Evolutionary conservation across 2,113 vertebrate species (phyloP).

Genomic region (Eidolon helvum): DNA sequence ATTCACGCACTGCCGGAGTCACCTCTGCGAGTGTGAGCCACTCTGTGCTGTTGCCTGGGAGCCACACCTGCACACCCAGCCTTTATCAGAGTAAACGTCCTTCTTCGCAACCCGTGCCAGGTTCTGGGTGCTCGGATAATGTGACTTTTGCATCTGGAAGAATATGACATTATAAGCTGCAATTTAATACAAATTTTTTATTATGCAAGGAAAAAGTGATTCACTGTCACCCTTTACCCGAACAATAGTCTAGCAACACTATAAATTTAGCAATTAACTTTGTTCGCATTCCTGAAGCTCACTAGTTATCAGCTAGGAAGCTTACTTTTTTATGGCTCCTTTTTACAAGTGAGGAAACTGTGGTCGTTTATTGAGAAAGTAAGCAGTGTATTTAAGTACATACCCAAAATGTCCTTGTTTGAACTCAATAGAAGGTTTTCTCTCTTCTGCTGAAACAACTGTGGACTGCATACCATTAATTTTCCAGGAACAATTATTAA

Average conservation of each 20-base stretch:
- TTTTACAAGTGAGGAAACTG: not conserved
- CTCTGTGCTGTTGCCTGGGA: fast-evolving
- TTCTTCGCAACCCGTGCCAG: not conserved
- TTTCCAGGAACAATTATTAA: not conserved
- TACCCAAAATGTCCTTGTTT: not conserved
- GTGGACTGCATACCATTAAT: not conserved
- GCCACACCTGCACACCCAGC: too few relatives aligned
- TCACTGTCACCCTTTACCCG: not conserved
- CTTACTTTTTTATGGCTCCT: not conserved
- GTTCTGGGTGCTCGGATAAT: not conserved
- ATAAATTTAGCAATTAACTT: not conserved
- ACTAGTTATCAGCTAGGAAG: not conserved
- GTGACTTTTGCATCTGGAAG: not conserved
- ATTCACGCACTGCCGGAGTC: fast-evolving
- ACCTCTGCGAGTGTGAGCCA: not conserved
- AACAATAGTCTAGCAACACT: not conserved
- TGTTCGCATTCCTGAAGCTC: not conserved
- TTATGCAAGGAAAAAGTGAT: not conserved
- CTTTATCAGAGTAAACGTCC: not conserved
- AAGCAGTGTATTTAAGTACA: not conserved
- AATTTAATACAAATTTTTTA: not conserved
- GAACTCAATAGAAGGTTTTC: not conserved
- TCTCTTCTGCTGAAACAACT: not conserved
- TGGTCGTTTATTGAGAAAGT: not conserved
- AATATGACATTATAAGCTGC: not conserved